Base-by-base conservation (phyloP, 2,113 vertebrate species). In the Oncorhynchus tshawytscha region DNA sequence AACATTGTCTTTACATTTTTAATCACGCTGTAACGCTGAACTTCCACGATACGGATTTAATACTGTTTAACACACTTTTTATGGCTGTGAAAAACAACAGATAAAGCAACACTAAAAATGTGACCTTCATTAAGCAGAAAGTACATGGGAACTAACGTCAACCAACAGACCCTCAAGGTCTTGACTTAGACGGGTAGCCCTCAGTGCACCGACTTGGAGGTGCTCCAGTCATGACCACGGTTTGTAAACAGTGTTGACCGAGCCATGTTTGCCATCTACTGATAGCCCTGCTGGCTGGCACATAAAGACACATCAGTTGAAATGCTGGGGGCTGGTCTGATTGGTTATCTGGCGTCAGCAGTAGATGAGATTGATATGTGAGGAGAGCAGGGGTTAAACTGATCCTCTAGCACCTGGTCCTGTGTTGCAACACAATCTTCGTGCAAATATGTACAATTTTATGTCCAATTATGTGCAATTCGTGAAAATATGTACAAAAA, bases 231-330 rank as follows among this genome's bases (percentile, higher is more conserved):
- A 24, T 8, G 13, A 13, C 51, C 15, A 13, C 27, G 5, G 65
- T 25, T 29, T 67, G 65, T 67, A 66, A 66, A 66, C 25, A 4
- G 13, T 67, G 65, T 31, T 67, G 65, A 67, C 65, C 29, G 65
- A 67, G 34, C 12, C 65, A 31, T 34, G 39, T 45, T 45, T 45
- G 39, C 67, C 29, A 13, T 68, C 16, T 3, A 20, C 31, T 68
- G 67, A 48, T 70, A 49, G n/a, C 34, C 68, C 59, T 9, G 59
- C 18, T 60, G n/a, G 49, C 27, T 8, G 31, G 31, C 27, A 39
- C 8, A 68, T 70, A 48, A 45, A 70, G 22, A n/a, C n/a, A 70
- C 34, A 70, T 20, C 66, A 5, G 68, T 49, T 70, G 45, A 70
- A 45, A 34, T n/a, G 68, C 39, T 70, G 3, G 16, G 39, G 45